Evolutionary conservation across 2,888 invertebrate species (phyloP).

Genomic region (Brachyptera risi): DNA sequence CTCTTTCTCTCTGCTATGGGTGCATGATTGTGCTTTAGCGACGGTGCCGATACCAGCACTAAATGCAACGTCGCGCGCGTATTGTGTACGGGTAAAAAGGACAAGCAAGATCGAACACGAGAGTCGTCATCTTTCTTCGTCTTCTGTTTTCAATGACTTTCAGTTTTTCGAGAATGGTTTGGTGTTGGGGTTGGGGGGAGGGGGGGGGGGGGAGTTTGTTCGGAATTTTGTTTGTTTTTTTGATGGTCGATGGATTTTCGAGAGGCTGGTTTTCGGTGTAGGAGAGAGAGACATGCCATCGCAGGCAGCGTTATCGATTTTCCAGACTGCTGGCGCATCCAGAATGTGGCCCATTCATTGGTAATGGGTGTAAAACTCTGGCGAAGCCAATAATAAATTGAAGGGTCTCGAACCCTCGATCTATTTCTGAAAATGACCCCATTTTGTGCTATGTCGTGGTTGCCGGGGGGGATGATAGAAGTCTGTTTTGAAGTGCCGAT

Average conservation of each 20-base stretch:
- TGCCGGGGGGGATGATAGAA: no score
- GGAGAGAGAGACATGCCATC: no score
- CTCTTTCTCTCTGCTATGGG: no score
- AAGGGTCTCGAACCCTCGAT: no score
- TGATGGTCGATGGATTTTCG: background rate
- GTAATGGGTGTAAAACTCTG: no score
- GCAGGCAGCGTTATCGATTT: no score
- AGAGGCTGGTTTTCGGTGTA: background rate
- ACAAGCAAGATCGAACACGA: background rate
- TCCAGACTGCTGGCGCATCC: no score
- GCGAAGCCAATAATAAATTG: no score
- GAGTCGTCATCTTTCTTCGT: background rate
- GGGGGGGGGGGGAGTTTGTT: background rate
- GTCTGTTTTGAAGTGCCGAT: no score
- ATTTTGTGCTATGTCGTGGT: no score
- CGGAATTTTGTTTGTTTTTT: background rate
- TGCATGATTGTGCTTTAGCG: background rate
- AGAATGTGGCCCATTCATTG: no score
- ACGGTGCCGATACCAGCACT: background rate
- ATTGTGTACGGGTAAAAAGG: background rate
- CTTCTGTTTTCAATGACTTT: conserved; percentile 4
- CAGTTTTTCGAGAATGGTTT: background rate
- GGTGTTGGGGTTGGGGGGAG: background rate
- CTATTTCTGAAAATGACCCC: no score
- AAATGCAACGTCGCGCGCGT: background rate